phyloP scores from a whole-genome alignment of 2,888 invertebrate genomes.

The Lasius platythorax region DNA sequence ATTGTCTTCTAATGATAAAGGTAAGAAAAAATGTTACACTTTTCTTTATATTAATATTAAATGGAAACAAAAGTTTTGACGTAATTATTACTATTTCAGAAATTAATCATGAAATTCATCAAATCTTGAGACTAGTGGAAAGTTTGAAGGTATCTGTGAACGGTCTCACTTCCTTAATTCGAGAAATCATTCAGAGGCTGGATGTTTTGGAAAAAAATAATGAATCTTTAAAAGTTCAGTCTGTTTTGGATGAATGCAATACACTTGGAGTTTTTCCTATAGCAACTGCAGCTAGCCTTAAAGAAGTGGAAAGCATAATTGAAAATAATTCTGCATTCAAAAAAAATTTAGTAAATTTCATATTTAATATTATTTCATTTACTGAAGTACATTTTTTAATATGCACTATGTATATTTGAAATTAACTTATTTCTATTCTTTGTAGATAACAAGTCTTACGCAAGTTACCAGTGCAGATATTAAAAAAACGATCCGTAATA shows the following conservation, averaged over 20 bases:
- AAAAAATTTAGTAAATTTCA: neutral
- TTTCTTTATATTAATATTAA: neutral
- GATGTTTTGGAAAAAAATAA: conserved; percentile 4
- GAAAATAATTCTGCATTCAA: conserved; percentile 4
- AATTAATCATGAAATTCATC: neutral
- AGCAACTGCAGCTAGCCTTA: neutral
- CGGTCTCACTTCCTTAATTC: neutral
- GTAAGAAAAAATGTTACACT: neutral
- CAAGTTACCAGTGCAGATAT: neutral
- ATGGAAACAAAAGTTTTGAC: neutral
- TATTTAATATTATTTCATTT: conserved; percentile 3
- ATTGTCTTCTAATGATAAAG: neutral
- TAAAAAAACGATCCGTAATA: conserved; percentile 2
- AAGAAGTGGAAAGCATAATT: conserved; percentile 1
- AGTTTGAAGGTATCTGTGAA: neutral
- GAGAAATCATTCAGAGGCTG: conserved; percentile 1
- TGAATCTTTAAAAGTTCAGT: conserved; percentile 3
- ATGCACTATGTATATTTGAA: neutral
- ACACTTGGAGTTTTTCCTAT: conserved; percentile 9
- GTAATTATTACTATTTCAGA: neutral
- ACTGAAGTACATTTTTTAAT: neutral
- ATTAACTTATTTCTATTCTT: neutral
- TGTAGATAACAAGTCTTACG: neutral
- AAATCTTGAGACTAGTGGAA: neutral
- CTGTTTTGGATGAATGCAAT: neutral